Percentiles rank a stretch among this genome's conserved stretches.
These are phyloP conservation scores for Eidolon dupreanum DNA, from an alignment of 2,797 vertebrate genomes.

Conservation along the genomic window DNA sequence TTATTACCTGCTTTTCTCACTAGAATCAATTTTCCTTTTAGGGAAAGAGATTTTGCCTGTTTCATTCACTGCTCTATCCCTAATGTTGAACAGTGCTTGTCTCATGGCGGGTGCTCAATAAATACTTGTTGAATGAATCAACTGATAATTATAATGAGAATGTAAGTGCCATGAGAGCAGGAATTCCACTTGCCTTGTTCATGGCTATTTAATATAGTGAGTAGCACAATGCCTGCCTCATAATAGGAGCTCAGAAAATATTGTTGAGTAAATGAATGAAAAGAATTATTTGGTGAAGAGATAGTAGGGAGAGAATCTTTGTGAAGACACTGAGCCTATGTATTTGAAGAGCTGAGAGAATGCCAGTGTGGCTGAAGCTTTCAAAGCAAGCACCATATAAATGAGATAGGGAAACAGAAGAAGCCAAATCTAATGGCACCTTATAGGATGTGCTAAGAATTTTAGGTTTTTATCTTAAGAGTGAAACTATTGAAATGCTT, in stretches of 20 bases:
- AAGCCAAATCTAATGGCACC: neutral
- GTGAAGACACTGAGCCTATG: neutral
- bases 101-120: neutral
- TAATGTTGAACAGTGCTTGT: neutral
- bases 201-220: neutral
- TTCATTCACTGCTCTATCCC: neutral
- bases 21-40: neutral
- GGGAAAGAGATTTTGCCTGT: neutral
- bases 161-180: neutral
- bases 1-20: neutral
- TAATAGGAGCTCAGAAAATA: neutral
- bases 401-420: neutral
- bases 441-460: neutral
- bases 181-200: neutral
- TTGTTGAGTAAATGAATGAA: neutral
- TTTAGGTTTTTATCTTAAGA: conserved; percentile 5
- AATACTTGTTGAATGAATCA: neutral
- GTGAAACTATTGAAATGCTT: neutral
- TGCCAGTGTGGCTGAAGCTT: neutral
- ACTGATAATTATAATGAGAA: neutral
- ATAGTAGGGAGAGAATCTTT: neutral
- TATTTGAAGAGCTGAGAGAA: neutral
- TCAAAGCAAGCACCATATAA: neutral
- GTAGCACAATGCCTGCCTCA: neutral
- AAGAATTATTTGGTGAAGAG: neutral